phyloP scores from a whole-genome alignment of 2,113 vertebrate species.

The Calcarius ornatus region DNA sequence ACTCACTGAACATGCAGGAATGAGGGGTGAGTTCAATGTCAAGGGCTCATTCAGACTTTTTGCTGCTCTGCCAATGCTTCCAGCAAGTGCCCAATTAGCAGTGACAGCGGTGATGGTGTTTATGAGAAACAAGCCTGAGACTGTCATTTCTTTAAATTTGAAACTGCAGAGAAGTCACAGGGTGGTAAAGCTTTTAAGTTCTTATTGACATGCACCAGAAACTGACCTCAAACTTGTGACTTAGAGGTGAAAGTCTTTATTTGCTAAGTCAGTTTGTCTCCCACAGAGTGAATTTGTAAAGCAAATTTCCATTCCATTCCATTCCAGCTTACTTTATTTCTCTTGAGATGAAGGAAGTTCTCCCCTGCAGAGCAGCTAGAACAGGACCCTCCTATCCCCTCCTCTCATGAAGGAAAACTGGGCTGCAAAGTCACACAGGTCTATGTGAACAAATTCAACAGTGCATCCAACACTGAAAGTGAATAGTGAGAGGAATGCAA shows the following conservation, averaged over 20 bases:
- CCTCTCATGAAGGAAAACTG: background rate
- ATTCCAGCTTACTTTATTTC: background rate
- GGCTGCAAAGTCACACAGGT: background rate
- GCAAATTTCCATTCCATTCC: background rate
- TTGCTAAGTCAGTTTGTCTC: background rate
- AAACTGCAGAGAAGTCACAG: slow-evolving; percentile 23
- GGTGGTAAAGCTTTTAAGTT: slow-evolving; percentile 41
- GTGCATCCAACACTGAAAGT: background rate
- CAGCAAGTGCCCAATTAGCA: slow-evolving; percentile 46
- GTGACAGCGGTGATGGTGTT: slow-evolving; percentile 7
- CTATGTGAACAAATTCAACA: background rate
- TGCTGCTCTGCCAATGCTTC: slow-evolving; percentile 39
- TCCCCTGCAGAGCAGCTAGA: background rate
- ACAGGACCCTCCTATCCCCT: background rate
- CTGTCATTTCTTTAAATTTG: slow-evolving; percentile 38
- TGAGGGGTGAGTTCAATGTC: slow-evolving; percentile 24
- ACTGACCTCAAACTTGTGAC: background rate
- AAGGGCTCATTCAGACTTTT: slow-evolving; percentile 3
- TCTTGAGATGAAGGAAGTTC: background rate
- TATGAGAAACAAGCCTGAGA: slow-evolving; percentile 39
- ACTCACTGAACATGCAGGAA: background rate
- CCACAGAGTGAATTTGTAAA: background rate
- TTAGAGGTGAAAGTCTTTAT: slow-evolving; percentile 9
- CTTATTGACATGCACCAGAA: background rate
- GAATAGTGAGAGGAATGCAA: background rate